These are phyloP conservation scores for Elysia chlorotica DNA, from an alignment of 1,140 invertebrate genomes.

Conservation along the genomic window DNA sequence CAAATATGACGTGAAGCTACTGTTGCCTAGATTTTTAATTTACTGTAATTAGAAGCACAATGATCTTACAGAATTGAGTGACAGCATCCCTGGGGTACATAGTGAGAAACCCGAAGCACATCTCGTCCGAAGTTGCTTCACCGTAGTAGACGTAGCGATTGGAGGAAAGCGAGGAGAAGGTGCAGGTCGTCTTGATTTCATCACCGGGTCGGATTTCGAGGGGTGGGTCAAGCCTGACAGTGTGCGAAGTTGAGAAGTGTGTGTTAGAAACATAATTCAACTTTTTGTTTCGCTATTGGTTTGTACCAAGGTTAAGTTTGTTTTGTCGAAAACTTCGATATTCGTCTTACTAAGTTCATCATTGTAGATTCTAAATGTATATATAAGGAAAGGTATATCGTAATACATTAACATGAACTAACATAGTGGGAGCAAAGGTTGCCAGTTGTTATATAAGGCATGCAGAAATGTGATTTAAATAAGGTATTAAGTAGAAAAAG, in stretches of 20 bases:
- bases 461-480: no score
- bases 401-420: no score
- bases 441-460: no score
- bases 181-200: conserved; percentile 15
- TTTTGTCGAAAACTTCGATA: background rate
- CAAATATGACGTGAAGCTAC: no score
- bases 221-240: conserved; percentile 5
- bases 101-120: conserved; percentile 26
- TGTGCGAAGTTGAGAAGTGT: background rate
- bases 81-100: no score
- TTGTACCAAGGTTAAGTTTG: background rate
- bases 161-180: conserved; percentile 4
- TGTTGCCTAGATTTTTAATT: no score
- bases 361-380: background rate
- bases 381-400: background rate
- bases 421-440: no score
- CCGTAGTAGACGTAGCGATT: background rate
- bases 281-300: background rate
- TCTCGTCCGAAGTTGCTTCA: conserved; percentile 17
- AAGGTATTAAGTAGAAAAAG: no score
- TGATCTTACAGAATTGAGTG: no score
- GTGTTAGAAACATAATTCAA: background rate
- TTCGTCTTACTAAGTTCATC: background rate
- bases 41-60: no score
- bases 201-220: conserved; percentile 20